phyloP scores from a whole-genome alignment of 1,140 invertebrate species.

The Anoplophora glabripennis region DNA sequence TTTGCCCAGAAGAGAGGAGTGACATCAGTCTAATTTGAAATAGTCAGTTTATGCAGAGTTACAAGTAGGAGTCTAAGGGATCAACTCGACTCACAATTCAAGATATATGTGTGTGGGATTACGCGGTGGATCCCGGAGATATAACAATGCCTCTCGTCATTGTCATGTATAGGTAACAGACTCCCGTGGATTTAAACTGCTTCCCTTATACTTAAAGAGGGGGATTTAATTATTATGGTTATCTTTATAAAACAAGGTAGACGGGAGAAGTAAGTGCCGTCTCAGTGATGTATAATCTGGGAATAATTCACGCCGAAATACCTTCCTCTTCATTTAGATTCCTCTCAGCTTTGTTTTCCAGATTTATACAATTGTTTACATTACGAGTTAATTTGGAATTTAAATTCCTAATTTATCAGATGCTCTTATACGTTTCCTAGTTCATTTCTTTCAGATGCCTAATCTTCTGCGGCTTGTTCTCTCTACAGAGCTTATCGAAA shows the following conservation, averaged over 20 bases:
- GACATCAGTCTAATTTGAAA: constrained; percentile 40
- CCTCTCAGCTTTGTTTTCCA: constrained; percentile 46
- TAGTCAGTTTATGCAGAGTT: constrained; percentile 33
- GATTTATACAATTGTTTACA: constrained; percentile 50
- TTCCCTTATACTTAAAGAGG: constrained; percentile 32
- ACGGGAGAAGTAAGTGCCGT: constrained; percentile 26
- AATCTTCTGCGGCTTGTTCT: too few species aligned
- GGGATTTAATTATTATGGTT: constrained; percentile 49
- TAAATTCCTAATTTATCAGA: constrained; percentile 49
- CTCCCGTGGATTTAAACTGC: constrained; percentile 25
- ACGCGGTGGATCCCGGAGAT: constrained; percentile 11
- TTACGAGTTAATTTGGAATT: constrained; percentile 49
- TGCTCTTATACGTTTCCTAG: constrained; percentile 16
- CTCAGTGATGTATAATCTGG: constrained; percentile 45
- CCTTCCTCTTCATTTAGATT: constrained; percentile 45
- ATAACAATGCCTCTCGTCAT: constrained; percentile 32
- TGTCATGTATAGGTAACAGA: constrained; percentile 41
- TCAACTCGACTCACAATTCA: constrained; percentile 29
- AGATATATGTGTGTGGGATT: constrained; percentile 18
- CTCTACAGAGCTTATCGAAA: too few species aligned
- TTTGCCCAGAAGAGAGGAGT: constrained; percentile 24
- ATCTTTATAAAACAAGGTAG: constrained; percentile 48
- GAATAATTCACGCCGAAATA: constrained; percentile 41
- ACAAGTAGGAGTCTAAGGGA: constrained; percentile 30
- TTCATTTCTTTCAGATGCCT: constrained; percentile 5